Evolutionary conservation across 2,113 vertebrate species (phyloP), one percentile per base, ranked within the genome.

Genomic region (Lepisosteus osseus): DNA sequence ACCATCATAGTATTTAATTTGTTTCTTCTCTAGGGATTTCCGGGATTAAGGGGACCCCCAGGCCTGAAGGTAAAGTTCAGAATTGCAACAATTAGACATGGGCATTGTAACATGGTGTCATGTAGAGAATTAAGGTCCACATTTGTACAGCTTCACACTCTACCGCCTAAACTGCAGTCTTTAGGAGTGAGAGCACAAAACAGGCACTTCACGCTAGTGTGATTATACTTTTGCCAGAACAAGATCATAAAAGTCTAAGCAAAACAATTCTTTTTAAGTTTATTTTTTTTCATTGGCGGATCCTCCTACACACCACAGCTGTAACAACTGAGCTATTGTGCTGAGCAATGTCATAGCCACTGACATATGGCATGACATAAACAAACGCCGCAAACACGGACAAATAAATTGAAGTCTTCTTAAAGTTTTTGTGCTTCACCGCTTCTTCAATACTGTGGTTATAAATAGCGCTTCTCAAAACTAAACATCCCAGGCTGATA

Each of bases 21-120:
- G 47, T 51, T 14, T 12, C 62, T 47, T 62, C 12, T 61, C 47
- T 47, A 80, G 79, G 79, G 79, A 17, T 74, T 76, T 17, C 76
- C 77, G 47, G 77, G 77, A 45, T 11, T 74, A 56, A 47, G 72
- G 44, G 79, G 77, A 42, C 42, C 15, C 51, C 7, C 68, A 74
- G 77, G 79, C 9, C 54, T 67, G 56, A 79, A 81, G 74, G 79
- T 78, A 74, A 14, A 15, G 43, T 61, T 3, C 29, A 45, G 11
- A 41, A 9, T 41, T 29, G 29, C 29, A 29, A 29, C 29, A 29
- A 29, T 29, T 29, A 29, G 29, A 11, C 6, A 65, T 7, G 17
- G 29, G 9, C 5, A 7, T 17, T 13, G 5, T 64, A 29, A 2
- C 40, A 9, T 64, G 12, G 62, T 59, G 13, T 13, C 57, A 2